Percentiles rank a stretch among this genome's conserved stretches.
phyloP scores from a whole-genome alignment of 2,888 invertebrate species.

The Caradrina kadenii region DNA sequence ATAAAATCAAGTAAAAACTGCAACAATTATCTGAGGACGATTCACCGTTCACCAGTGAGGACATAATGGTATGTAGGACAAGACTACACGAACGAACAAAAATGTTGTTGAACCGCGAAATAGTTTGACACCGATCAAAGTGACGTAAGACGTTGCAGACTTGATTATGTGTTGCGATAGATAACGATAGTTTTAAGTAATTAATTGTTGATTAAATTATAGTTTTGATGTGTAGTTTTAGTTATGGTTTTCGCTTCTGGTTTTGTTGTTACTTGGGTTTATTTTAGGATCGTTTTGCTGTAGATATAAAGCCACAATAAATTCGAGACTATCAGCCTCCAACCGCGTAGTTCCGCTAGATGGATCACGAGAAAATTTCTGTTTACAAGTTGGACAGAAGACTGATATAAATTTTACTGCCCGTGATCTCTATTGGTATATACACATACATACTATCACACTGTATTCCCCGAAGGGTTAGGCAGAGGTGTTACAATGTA shows the following conservation, averaged over 20 bases:
- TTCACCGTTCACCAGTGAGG: slow-evolving; percentile 36
- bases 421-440: too few species aligned
- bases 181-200: slow-evolving; percentile 24
- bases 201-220: slow-evolving; percentile 33
- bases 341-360: too few species aligned
- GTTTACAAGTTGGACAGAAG: too few species aligned
- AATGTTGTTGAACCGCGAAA: slow-evolving; percentile 58
- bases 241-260: slow-evolving; percentile 10
- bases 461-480: too few species aligned
- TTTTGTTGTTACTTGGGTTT: not conserved
- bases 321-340: too few species aligned
- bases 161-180: slow-evolving; percentile 43
- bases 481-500: too few species aligned
- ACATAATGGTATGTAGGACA: slow-evolving; percentile 48
- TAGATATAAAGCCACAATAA: too few species aligned
- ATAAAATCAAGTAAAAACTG: slow-evolving; percentile 27
- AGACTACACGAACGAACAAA: slow-evolving; percentile 7
- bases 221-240: slow-evolving; percentile 22
- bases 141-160: slow-evolving; percentile 57
- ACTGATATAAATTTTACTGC: too few species aligned
- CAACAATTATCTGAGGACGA: slow-evolving; percentile 34
- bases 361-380: too few species aligned
- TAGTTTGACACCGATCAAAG: slow-evolving; percentile 56
- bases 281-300: not conserved
- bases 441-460: too few species aligned